Percentiles rank a stretch among this genome's conserved stretches.
These are phyloP conservation scores for Nerophis lumbriciformis DNA, from an alignment of 2,113 vertebrate genomes.

Conservation along the genomic window DNA sequence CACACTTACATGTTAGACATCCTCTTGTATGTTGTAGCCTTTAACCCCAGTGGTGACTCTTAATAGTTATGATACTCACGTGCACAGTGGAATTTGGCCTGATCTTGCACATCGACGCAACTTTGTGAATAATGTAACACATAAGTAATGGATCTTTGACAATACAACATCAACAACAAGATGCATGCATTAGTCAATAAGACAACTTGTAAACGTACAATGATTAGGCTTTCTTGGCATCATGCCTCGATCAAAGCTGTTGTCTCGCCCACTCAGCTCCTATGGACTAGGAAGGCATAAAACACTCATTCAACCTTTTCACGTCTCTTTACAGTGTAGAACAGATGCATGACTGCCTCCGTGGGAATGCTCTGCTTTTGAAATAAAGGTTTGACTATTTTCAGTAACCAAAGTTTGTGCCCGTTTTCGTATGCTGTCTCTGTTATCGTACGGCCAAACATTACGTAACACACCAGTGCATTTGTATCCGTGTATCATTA, in stretches of 20 bases:
- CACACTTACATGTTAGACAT: neutral
- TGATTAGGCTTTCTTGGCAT: slow-evolving; percentile 50
- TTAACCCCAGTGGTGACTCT: slow-evolving; percentile 1
- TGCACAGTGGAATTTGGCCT: slow-evolving; percentile 68
- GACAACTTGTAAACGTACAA: slow-evolving; percentile 61
- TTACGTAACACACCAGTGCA: too few relatives aligned
- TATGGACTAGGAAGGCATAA: slow-evolving; percentile 49
- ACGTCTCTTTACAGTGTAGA: neutral
- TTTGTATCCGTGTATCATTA: too few relatives aligned
- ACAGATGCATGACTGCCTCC: too few relatives aligned
- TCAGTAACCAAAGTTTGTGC: neutral
- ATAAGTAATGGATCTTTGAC: neutral
- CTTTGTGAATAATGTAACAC: neutral
- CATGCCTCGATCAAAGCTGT: slow-evolving; percentile 62
- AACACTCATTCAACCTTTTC: neutral
- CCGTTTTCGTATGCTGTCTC: too few relatives aligned
- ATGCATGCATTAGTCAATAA: neutral
- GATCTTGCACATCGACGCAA: slow-evolving; percentile 60
- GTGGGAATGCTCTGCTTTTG: too few relatives aligned
- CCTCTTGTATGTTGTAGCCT: neutral
- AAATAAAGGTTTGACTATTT: too few relatives aligned
- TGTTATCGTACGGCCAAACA: too few relatives aligned
- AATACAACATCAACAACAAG: neutral
- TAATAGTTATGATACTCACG: slow-evolving; percentile 47
- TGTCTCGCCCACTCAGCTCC: slow-evolving; percentile 71